Base-by-base conservation (phyloP, 2,888 invertebrate genomes). In the Eutolmus rufibarbis region DNA sequence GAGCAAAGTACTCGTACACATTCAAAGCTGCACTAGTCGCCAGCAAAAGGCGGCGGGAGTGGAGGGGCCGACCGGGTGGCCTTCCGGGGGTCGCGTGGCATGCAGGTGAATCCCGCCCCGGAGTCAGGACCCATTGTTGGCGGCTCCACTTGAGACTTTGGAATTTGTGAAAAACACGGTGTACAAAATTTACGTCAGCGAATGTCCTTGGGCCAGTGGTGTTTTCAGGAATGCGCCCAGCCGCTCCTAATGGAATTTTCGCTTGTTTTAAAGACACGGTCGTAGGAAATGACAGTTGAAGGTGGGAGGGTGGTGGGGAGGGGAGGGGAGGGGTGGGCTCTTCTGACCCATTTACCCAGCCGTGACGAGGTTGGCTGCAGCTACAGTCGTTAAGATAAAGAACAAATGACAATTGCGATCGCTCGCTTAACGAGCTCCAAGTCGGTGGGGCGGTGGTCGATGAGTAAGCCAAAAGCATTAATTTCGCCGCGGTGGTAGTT, bases 321-420 rank as follows among this genome's bases (percentile, higher is more conserved):
- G n/a, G n/a, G n/a, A n/a, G n/a, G n/a, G n/a, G n/a, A n/a, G n/a
- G n/a, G n/a, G n/a, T n/a, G n/a, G n/a, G n/a, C n/a, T n/a, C n/a
- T n/a, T n/a, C n/a, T 46, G 46, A 79, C 51, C 79, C 79, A 78
- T 14, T 40, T n/a, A 78, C 43, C 43, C 43, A 40, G 8, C 43
- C 43, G 51, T 51, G 1, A 51, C 66, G 40, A 23, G 16, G 51
- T 12, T 79, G n/a, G 16, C 79, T 79, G 28, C 40, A 78, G 40
- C 19, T 14, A 46, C 43, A 87, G 86, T 87, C 56, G 82, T 86
- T 88, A 82, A 87, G 88, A 89, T 89, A 82, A 79, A 7, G 16
- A 88, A 87, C 87, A 87, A 87, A 88, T 87, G 89, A 87, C 78
- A 86, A 84, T 85, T 88, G 86, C 86, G 88, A 88, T 86, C 87